Conservation (phyloP, 2,888 invertebrate species). For the Rhaphigaster nebulosa region DNA sequence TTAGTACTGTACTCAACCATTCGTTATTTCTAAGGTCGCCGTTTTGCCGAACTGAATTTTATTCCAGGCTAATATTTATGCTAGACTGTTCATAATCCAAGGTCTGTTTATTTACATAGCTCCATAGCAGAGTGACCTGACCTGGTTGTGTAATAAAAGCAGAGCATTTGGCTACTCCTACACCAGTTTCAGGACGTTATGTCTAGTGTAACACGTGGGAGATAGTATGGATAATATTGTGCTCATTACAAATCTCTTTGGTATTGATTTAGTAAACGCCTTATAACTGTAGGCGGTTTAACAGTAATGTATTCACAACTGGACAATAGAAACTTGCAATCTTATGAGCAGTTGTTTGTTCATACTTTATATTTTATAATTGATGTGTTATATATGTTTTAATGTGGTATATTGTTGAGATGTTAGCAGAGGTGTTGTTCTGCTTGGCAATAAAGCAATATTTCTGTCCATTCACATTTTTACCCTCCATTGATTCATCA, state of each 20-base stretch:
- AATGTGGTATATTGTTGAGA: no score
- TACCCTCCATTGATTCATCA: no score
- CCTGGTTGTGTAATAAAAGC: not conserved
- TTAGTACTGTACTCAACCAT: not conserved
- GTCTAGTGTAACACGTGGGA: not conserved
- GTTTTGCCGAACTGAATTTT: not conserved
- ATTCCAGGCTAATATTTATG: conserved; percentile 1
- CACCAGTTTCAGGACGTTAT: not conserved
- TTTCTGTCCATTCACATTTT: no score
- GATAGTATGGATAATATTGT: not conserved
- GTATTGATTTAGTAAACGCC: conserved; percentile 1
- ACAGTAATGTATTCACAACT: no score
- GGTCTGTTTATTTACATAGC: not conserved
- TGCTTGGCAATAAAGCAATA: no score
- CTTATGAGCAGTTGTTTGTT: not conserved
- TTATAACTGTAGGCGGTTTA: not conserved
- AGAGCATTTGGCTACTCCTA: not conserved
- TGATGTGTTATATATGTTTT: no score
- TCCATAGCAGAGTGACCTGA: not conserved
- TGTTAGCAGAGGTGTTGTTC: no score
- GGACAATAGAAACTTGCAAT: no score
- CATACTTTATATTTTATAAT: not conserved
- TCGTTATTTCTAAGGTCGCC: conserved; percentile 12
- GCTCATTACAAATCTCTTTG: not conserved
- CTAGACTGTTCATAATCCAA: not conserved